These are phyloP conservation scores for Adelphocoris suturalis DNA, from an alignment of 2,888 invertebrate species.

Conservation along the genomic window DNA sequence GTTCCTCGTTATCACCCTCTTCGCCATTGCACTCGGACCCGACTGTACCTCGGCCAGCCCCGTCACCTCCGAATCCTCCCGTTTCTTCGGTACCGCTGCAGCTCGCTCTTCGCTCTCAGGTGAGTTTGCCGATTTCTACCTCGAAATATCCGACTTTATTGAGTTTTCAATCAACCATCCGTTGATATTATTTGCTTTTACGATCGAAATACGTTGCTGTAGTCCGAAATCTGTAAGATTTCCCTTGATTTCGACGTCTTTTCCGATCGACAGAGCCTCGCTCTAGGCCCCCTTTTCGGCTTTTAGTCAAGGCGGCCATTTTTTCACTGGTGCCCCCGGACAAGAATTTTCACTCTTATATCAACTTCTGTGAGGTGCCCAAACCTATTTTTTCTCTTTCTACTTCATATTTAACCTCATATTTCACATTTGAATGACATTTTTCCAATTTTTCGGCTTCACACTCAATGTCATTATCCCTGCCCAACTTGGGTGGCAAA, in stretches of 20 bases:
- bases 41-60: slow-evolving; percentile 71
- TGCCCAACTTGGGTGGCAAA: background rate
- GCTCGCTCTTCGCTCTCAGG: slow-evolving; percentile 65
- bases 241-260: background rate
- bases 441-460: background rate
- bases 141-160: slow-evolving; percentile 19
- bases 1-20: slow-evolving; percentile 71
- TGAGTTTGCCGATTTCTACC: background rate
- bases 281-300: slow-evolving; percentile 31
- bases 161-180: slow-evolving; percentile 12
- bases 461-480: background rate
- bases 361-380: background rate
- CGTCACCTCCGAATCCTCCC: slow-evolving; percentile 71
- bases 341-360: background rate
- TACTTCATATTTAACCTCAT: slow-evolving; percentile 4
- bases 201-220: background rate
- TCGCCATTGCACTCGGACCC: slow-evolving; percentile 69
- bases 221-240: background rate
- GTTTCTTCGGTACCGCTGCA: slow-evolving; percentile 56
- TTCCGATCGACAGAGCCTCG: slow-evolving; percentile 29
- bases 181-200: background rate
- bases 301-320: slow-evolving; percentile 71
- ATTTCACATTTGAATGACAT: background rate
- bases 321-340: slow-evolving; percentile 68
- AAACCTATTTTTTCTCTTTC: background rate